Percentiles rank a stretch among this genome's conserved stretches.
phyloP scores from a whole-genome alignment of 1,140 invertebrate species.

The Trachymyrmex cornetzi region DNA sequence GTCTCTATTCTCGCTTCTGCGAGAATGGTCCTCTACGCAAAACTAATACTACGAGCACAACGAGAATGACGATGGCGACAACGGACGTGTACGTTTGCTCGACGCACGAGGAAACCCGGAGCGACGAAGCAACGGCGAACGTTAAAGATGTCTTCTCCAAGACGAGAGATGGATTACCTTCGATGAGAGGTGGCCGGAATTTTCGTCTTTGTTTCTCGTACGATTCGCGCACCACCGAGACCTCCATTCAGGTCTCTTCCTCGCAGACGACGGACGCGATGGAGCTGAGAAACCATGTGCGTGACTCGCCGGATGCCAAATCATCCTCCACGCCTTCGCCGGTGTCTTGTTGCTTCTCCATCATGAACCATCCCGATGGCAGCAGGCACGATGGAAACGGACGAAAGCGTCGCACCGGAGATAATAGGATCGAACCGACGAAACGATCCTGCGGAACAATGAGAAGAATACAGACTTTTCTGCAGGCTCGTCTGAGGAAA shows the following conservation, averaged over 20 bases:
- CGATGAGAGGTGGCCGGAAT: constrained; percentile 64
- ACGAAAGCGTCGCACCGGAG: constrained; percentile 22
- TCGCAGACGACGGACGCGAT: constrained; percentile 65
- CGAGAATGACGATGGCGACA: not conserved
- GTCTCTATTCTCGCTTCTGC: constrained; percentile 36
- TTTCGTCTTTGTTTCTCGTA: constrained; percentile 84
- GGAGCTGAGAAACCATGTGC: not conserved
- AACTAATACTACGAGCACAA: not conserved
- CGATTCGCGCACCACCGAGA: constrained; percentile 79
- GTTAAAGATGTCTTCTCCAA: not conserved
- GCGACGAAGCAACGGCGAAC: not conserved
- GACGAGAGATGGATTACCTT: not conserved
- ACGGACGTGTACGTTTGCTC: constrained; percentile 23
- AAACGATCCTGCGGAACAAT: constrained; percentile 79
- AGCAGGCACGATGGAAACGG: not conserved
- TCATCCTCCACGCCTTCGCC: constrained; percentile 84
- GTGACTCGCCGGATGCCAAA: constrained; percentile 73
- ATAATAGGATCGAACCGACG: constrained; percentile 1
- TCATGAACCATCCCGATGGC: constrained; percentile 70
- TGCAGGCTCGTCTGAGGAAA: constrained; percentile 79
- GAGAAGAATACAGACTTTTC: constrained; percentile 81
- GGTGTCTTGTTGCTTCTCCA: constrained; percentile 84
- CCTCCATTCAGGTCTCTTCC: constrained; percentile 80
- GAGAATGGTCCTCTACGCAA: not conserved
- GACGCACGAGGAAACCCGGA: not conserved